These are phyloP conservation scores for Sialia sialis DNA, from an alignment of 2,113 vertebrate genomes.

Conservation along the genomic window DNA sequence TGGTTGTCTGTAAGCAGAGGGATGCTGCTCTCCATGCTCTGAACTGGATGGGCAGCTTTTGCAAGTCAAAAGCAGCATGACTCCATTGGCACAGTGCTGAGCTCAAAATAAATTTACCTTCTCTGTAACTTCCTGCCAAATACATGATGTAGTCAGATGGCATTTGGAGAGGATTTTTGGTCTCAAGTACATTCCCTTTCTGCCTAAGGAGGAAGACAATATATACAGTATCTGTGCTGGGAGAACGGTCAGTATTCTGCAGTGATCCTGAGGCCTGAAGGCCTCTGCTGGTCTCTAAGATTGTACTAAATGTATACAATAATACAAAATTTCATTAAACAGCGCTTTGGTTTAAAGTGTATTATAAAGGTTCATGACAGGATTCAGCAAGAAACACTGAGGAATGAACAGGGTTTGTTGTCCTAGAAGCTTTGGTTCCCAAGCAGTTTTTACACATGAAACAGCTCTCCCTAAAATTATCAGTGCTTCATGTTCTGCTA, in stretches of 20 bases:
- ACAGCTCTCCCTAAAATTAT: not conserved
- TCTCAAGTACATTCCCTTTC: not conserved
- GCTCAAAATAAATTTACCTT: constrained; percentile 19
- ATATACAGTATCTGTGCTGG: not conserved
- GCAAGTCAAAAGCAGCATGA: not conserved
- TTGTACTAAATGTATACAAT: not conserved
- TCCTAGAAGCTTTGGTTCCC: not conserved
- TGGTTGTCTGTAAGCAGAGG: not conserved
- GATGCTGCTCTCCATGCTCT: not conserved
- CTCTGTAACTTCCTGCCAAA: constrained; percentile 13
- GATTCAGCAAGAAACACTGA: not conserved
- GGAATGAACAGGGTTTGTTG: not conserved
- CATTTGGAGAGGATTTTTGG: not conserved
- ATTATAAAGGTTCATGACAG: not conserved
- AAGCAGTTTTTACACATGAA: not conserved
- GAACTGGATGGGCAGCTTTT: not conserved
- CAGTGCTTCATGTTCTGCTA: not conserved
- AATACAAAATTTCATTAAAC: not conserved
- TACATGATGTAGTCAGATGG: constrained; percentile 16
- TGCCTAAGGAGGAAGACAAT: not conserved
- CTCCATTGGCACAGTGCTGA: constrained; percentile 2
- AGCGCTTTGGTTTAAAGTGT: not conserved
- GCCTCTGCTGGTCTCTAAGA: not conserved
- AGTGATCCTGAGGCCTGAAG: not conserved
- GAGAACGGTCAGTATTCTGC: not conserved